Evolutionary conservation across 2,113 vertebrate species (phyloP).

Genomic region (Rousettus leschenaultii): DNA sequence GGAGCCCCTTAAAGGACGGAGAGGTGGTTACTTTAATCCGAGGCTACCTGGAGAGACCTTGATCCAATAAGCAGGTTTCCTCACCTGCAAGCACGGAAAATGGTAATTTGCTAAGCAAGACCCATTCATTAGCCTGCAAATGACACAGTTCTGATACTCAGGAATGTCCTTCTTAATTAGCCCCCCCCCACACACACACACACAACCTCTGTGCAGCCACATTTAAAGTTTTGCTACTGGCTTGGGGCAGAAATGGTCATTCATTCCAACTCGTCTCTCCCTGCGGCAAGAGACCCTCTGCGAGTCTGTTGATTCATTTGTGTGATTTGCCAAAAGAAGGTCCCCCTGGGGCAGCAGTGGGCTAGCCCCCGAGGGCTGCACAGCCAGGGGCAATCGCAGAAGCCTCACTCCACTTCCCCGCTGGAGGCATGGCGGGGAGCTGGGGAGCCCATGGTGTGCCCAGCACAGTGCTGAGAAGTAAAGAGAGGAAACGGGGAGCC

Average conservation of each 20-base stretch:
- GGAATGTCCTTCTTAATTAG: not conserved
- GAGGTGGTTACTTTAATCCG: not conserved
- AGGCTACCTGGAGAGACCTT: not conserved
- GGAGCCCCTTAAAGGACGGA: not conserved
- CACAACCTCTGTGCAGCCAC: not conserved
- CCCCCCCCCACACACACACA: not conserved
- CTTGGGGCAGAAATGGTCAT: not conserved
- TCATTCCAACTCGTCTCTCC: not conserved
- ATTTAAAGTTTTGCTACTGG: not conserved
- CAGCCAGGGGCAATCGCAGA: not conserved
- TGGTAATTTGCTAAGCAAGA: not conserved
- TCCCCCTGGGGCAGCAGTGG: fast-evolving
- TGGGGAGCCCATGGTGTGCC: fast-evolving
- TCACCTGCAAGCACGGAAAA: not conserved
- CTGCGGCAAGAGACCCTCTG: not conserved
- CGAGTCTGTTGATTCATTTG: not conserved
- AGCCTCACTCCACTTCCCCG: not conserved
- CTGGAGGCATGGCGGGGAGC: not conserved
- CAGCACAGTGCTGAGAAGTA: not conserved
- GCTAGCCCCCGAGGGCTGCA: not conserved
- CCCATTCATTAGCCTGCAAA: not conserved
- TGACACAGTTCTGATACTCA: not conserved
- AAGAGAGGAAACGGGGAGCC: not conserved
- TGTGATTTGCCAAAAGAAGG: not conserved
- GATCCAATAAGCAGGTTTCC: not conserved